Evolutionary conservation across 2,888 invertebrate genomes (phyloP).

Genomic region (Habrosyne pyritoides): DNA sequence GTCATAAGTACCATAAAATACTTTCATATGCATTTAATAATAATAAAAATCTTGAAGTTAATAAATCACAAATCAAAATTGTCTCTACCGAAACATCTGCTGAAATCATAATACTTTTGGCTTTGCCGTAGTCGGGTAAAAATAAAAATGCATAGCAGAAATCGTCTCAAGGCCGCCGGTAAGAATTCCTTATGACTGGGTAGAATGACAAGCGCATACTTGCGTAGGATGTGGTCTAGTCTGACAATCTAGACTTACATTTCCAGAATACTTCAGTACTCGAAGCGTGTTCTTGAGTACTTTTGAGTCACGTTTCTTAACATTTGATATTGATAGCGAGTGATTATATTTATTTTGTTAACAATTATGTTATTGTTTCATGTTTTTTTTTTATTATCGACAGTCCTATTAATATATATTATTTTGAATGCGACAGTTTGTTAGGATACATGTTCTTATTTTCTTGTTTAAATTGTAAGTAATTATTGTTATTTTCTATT

Average conservation of each 20-base stretch:
- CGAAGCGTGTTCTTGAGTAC: background rate
- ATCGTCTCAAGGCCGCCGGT: conserved; percentile 11
- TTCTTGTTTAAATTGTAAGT: no score
- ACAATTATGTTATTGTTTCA: background rate
- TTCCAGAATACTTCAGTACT: background rate
- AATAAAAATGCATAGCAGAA: background rate
- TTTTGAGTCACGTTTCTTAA: background rate
- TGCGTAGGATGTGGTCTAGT: conserved; percentile 13
- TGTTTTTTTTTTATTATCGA: background rate
- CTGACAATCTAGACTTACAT: background rate
- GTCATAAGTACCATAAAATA: no score
- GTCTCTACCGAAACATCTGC: background rate
- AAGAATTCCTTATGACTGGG: conserved; percentile 17
- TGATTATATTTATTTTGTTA: background rate
- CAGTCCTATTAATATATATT: no score
- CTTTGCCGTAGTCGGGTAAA: no score
- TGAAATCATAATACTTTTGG: no score
- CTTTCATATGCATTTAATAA: no score
- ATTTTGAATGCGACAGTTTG: no score
- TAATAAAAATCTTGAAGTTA: no score
- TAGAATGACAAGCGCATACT: conserved; percentile 5
- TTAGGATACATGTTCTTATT: no score
- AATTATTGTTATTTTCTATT: no score
- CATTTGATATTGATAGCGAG: background rate
- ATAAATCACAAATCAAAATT: background rate